Percentiles rank a stretch among this genome's conserved stretches.
Conservation (phyloP, 2,888 invertebrate species). For the Tolmerus cingulatus region DNA sequence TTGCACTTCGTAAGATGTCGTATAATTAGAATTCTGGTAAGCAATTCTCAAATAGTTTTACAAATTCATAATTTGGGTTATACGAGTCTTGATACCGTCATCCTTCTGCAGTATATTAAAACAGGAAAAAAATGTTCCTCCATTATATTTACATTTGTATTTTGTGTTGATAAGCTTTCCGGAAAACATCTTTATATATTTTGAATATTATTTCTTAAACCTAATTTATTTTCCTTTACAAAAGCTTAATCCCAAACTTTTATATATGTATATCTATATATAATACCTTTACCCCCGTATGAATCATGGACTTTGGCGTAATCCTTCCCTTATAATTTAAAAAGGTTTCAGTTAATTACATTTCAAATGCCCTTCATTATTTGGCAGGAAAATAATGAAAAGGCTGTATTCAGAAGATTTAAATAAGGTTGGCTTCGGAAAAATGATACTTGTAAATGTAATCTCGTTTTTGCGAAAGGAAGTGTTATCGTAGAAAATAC, state of each 20-base stretch:
- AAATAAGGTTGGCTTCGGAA: background rate
- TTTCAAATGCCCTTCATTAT: background rate
- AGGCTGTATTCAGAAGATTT: background rate
- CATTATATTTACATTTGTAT: no score
- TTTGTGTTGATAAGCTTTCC: no score
- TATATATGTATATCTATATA: no score
- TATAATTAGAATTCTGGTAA: no score
- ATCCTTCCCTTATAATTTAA: background rate
- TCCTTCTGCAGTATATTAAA: no score
- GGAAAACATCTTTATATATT: no score
- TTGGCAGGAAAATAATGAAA: background rate
- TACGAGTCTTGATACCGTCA: no score
- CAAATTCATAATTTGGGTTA: no score
- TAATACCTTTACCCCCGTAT: background rate
- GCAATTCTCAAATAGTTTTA: no score
- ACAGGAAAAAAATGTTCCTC: no score
- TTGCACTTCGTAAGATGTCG: no score
- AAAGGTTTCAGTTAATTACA: background rate
- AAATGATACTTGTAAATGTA: background rate
- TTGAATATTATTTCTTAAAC: background rate
- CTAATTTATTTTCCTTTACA: background rate
- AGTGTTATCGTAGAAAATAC: background rate
- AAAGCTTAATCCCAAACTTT: background rate
- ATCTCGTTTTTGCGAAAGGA: background rate
- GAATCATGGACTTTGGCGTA: background rate